Conservation (phyloP, 2,113 vertebrate genomes). For the Colossoma macropomum region DNA sequence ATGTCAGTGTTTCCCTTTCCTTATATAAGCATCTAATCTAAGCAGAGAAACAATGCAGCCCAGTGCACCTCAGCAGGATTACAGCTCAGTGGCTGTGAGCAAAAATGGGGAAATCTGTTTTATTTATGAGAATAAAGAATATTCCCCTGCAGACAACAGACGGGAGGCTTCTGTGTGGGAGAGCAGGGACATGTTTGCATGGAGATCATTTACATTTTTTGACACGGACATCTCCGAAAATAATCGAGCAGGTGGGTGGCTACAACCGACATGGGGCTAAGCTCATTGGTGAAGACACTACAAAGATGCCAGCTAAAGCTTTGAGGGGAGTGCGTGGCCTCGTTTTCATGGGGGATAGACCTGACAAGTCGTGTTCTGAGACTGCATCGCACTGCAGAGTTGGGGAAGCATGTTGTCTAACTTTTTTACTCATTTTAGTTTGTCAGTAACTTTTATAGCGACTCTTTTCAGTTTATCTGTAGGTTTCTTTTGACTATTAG, state of each 20-base stretch:
- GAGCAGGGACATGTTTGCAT: conserved; percentile 55
- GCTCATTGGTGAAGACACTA: conserved; percentile 21
- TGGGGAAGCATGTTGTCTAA: neutral
- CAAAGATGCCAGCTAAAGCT: neutral
- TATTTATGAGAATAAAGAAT: conserved; percentile 30
- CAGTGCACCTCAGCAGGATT: conserved; percentile 48
- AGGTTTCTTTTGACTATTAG: too few species aligned
- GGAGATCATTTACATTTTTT: conserved; percentile 44
- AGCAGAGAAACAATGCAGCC: neutral
- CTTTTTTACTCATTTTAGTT: neutral
- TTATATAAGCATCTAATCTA: neutral
- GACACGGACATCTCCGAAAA: conserved; percentile 28
- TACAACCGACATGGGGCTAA: neutral
- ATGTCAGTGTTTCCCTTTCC: neutral
- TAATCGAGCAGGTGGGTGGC: conserved; percentile 44
- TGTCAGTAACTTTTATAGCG: too few species aligned
- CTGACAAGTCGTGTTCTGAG: neutral
- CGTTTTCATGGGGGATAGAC: neutral
- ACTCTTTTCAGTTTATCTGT: too few species aligned
- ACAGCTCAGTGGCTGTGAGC: conserved; percentile 41
- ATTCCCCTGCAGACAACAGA: conserved; percentile 29
- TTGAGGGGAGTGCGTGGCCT: conserved; percentile 18
- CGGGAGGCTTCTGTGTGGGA: conserved; percentile 47
- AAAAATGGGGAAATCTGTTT: neutral
- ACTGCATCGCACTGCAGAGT: neutral